Percentiles rank a stretch among this genome's conserved stretches.
Conservation (phyloP, 2,888 invertebrate species). For the Protonemura montana region DNA sequence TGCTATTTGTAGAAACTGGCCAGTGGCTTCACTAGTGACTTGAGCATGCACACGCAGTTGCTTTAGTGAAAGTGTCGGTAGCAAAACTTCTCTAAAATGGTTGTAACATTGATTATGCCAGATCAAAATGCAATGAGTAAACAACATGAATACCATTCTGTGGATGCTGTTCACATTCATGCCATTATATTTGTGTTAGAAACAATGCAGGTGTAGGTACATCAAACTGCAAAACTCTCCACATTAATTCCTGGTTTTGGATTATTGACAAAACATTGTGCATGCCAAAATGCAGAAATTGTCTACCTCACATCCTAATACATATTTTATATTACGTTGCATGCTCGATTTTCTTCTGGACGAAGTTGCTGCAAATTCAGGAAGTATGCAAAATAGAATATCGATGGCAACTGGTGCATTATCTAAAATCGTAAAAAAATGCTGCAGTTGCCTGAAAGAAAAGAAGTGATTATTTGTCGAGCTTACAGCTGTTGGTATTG, state of each 20-base stretch:
- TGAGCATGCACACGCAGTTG: background rate
- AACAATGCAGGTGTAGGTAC: background rate
- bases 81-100: background rate
- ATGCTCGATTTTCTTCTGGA: background rate
- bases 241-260: background rate
- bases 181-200: background rate
- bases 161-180: background rate
- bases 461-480: background rate
- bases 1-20: background rate
- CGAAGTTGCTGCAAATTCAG: background rate
- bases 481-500: slow-evolving; percentile 74
- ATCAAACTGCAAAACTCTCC: background rate
- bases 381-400: no score
- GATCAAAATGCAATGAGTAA: background rate
- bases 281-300: background rate
- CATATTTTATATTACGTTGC: background rate
- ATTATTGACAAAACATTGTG: background rate
- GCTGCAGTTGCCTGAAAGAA: background rate
- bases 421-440: background rate
- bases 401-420: no score
- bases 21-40: background rate
- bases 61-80: background rate
- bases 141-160: background rate
- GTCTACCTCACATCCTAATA: background rate
- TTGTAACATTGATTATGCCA: background rate